Percentiles rank a stretch among this genome's conserved stretches.
Conservation (phyloP, 2,113 vertebrate species). For the Anseranas semipalmata region DNA sequence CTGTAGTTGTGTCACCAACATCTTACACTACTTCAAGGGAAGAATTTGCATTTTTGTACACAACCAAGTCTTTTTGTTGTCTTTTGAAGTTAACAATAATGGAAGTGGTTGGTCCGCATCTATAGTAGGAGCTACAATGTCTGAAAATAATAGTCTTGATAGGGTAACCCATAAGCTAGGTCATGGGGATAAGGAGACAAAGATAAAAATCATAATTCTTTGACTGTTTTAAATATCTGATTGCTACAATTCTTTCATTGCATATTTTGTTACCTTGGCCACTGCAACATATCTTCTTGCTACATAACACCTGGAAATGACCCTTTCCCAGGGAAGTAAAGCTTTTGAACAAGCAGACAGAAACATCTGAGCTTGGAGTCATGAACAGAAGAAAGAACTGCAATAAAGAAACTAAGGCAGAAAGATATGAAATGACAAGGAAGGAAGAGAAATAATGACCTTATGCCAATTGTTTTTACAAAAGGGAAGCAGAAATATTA, state of each 20-base stretch:
- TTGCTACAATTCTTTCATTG: neutral
- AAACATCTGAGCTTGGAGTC: neutral
- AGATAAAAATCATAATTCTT: neutral
- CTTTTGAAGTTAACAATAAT: neutral
- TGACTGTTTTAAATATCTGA: neutral
- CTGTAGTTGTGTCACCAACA: neutral
- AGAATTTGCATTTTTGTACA: neutral
- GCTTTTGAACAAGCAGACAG: neutral
- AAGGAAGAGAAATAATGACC: neutral
- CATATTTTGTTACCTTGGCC: neutral
- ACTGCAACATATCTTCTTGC: neutral
- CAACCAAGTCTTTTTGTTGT: rapidly evolving
- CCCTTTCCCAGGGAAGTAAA: neutral
- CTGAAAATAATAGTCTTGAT: neutral
- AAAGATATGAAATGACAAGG: neutral
- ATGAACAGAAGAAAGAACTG: neutral
- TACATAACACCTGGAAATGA: neutral
- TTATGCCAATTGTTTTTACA: neutral
- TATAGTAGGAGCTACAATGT: neutral
- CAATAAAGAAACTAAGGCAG: neutral
- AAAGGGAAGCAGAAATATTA: neutral
- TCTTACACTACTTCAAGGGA: neutral
- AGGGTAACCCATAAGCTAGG: neutral
- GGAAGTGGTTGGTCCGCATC: neutral
- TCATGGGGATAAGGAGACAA: neutral